Percentiles rank a stretch among this genome's conserved stretches.
These are phyloP conservation scores for Polyodon spathula DNA, from an alignment of 2,113 vertebrate genomes.

Conservation along the genomic window DNA sequence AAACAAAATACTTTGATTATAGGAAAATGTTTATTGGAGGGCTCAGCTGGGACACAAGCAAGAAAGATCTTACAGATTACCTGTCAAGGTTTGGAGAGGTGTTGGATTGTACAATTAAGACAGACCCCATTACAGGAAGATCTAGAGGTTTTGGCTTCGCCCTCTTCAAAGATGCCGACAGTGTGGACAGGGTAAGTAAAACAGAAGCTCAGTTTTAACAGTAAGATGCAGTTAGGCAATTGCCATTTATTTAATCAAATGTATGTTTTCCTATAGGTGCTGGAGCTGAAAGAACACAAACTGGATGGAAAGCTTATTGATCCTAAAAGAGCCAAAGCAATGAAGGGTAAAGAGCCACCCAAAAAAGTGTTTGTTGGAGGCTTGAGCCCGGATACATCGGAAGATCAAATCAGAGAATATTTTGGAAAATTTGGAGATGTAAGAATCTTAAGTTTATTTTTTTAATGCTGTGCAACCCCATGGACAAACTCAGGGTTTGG, in stretches of 20 bases:
- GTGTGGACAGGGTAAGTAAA: conserved; percentile 68
- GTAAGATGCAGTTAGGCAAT: neutral
- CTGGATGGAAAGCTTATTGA: conserved; percentile 80
- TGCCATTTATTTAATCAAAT: conserved; percentile 1
- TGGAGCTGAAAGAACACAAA: conserved; percentile 80
- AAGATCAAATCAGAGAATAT: conserved; percentile 79
- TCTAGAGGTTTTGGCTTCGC: conserved; percentile 81
- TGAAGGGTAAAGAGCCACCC: conserved; percentile 76
- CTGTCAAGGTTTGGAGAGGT: conserved; percentile 79
- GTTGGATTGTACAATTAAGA: conserved; percentile 82
- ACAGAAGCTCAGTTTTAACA: neutral
- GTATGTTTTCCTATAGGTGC: conserved; percentile 49
- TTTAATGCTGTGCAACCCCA: neutral
- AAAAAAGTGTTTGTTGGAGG: conserved; percentile 85
- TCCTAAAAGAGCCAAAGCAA: conserved; percentile 76
- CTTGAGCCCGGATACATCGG: conserved; percentile 74
- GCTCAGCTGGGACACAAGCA: conserved; percentile 84
- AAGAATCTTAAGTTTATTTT: conserved; percentile 11
- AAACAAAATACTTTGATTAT: conserved; percentile 27
- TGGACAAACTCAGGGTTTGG: no score
- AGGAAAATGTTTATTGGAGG: conserved; percentile 88
- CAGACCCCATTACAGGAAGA: conserved; percentile 72
- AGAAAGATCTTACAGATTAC: conserved; percentile 81
- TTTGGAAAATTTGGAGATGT: conserved; percentile 76
- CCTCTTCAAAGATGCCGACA: conserved; percentile 76